These are phyloP conservation scores for Syngnathus acus DNA, from an alignment of 2,797 vertebrate genomes.

Conservation along the genomic window DNA sequence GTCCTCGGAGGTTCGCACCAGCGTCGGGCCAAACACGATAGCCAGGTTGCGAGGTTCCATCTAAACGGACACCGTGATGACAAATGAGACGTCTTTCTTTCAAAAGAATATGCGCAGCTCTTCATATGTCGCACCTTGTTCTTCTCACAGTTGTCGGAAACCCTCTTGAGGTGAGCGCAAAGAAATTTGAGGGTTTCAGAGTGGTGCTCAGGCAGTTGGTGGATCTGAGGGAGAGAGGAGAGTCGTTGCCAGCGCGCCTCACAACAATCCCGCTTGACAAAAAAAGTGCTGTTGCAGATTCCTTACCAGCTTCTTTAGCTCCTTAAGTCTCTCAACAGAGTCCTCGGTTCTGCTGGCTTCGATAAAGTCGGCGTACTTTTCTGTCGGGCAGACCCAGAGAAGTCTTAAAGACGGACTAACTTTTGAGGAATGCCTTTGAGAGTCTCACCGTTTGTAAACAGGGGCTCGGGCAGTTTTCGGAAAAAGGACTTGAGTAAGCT, in stretches of 20 bases:
- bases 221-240: slow-evolving; percentile 68
- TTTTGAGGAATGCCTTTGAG: neutral
- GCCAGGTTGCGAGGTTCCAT: slow-evolving; percentile 98
- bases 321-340: slow-evolving; percentile 84
- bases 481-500: slow-evolving; percentile 99
- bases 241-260: neutral
- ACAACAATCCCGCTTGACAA: neutral
- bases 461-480: slow-evolving; percentile 94
- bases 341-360: slow-evolving; percentile 93
- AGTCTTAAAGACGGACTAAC: slow-evolving; percentile 1
- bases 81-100: neutral
- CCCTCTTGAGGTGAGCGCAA: slow-evolving; percentile 88
- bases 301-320: slow-evolving; percentile 89
- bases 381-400: slow-evolving; percentile 53
- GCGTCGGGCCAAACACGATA: slow-evolving; percentile 96
- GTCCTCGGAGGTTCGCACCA: slow-evolving; percentile 94
- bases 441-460: slow-evolving; percentile 92
- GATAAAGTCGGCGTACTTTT: slow-evolving; percentile 94
- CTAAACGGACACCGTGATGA: slow-evolving; percentile 53
- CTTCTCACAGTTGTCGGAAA: slow-evolving; percentile 94
- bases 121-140: slow-evolving; percentile 79
- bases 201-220: slow-evolving; percentile 89
- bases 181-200: slow-evolving; percentile 95
- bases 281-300: neutral
- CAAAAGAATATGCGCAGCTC: neutral